Percentiles rank a stretch among this genome's conserved stretches.
Conservation (phyloP, 2,888 invertebrate species). For the Dasysyrphus albostriatus region DNA sequence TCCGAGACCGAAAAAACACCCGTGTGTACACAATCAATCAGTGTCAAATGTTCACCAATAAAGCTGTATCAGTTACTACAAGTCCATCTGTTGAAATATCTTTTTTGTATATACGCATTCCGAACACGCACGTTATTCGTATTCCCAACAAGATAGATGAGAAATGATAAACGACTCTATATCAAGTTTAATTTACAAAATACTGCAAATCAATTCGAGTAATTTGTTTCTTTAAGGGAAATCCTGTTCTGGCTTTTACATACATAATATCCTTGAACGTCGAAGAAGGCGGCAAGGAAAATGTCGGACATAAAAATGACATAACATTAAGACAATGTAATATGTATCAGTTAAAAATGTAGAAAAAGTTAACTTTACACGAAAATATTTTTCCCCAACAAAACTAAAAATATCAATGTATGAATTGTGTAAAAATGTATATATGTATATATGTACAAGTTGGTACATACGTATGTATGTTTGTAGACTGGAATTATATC, state of each 20-base stretch:
- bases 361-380: conserved; percentile 1
- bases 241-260: neutral
- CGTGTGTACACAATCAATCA: conserved; percentile 22
- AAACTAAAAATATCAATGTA: neutral
- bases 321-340: neutral
- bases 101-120: neutral
- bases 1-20: neutral
- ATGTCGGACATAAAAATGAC: neutral
- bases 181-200: conserved; percentile 36
- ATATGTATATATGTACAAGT: too few species aligned
- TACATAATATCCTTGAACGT: neutral
- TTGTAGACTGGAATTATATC: neutral
- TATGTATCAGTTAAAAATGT: neutral
- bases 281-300: neutral
- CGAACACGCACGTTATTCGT: neutral
- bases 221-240: conserved; percentile 10
- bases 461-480: too few species aligned
- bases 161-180: conserved; percentile 30
- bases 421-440: too few species aligned
- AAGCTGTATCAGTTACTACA: conserved; percentile 28
- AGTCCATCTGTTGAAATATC: conserved; percentile 19
- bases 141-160: conserved; percentile 2
- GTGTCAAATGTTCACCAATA: conserved; percentile 32
- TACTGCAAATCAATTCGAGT: conserved; percentile 30
- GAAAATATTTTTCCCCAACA: neutral